Percentiles rank a stretch among this genome's conserved stretches.
These are phyloP conservation scores for Crossocerus cetratus DNA, from an alignment of 2,888 invertebrate species.

Conservation along the genomic window DNA sequence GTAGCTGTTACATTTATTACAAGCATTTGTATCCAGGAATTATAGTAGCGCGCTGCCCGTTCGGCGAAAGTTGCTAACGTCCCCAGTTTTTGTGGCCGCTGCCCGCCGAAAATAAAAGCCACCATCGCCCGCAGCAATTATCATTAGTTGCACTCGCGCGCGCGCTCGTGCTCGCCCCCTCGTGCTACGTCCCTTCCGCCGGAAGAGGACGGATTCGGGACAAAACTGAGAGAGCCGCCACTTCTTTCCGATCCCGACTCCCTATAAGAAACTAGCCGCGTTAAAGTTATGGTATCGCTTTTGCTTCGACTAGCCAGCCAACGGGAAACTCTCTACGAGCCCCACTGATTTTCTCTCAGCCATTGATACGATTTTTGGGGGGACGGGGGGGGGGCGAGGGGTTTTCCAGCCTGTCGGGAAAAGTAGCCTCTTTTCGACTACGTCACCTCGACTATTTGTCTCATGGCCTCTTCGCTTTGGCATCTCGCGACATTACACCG, in stretches of 20 bases:
- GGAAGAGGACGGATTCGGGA: slow-evolving; percentile 51
- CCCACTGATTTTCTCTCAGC: too few species aligned
- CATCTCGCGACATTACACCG: too few species aligned
- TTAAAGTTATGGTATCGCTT: slow-evolving; percentile 35
- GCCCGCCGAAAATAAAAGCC: slow-evolving; percentile 67
- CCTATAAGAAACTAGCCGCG: slow-evolving; percentile 46
- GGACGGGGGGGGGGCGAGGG: too few species aligned
- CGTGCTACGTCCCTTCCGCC: slow-evolving; percentile 25
- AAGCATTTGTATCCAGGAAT: slow-evolving; percentile 67
- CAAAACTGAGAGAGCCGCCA: slow-evolving; percentile 42
- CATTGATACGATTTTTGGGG: too few species aligned
- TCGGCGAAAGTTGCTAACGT: slow-evolving; percentile 51
- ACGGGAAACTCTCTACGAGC: too few species aligned
- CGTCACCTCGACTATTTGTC: too few species aligned
- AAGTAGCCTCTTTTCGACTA: too few species aligned
- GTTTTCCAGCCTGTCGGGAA: too few species aligned
- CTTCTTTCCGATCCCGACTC: slow-evolving; percentile 45
- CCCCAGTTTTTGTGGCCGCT: slow-evolving; percentile 64
- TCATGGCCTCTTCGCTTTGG: too few species aligned
- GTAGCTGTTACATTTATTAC: slow-evolving; percentile 51
- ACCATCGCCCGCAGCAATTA: slow-evolving; percentile 67
- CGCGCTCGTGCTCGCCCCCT: slow-evolving; percentile 13
- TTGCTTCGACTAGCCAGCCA: slow-evolving; percentile 28
- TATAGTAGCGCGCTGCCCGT: slow-evolving; percentile 49
- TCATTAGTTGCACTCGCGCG: slow-evolving; percentile 70